Conservation (phyloP, 2,888 invertebrate species). For the Pediacus dermestoides region DNA sequence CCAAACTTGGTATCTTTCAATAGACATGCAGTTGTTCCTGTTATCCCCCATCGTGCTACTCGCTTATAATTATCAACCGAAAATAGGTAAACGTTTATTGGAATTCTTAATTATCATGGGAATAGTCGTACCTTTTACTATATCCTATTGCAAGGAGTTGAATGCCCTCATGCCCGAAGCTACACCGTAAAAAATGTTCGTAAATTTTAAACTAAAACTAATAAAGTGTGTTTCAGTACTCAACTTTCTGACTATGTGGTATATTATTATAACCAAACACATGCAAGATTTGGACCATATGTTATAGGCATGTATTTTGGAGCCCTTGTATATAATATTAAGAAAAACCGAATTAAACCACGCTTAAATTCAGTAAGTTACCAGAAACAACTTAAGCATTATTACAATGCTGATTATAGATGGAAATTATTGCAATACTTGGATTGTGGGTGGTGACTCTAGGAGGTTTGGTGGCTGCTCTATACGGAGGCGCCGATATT, state of each 20-base stretch:
- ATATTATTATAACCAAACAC: constrained; percentile 13
- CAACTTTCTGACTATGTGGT: neutral
- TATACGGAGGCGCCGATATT: constrained; percentile 7
- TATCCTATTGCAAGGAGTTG: constrained; percentile 8
- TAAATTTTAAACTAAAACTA: no score
- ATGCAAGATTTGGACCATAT: constrained; percentile 15
- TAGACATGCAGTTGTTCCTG: constrained; percentile 39
- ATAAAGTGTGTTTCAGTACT: no score
- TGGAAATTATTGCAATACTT: neutral
- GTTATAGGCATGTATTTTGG: constrained; percentile 16
- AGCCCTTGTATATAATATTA: constrained; percentile 8
- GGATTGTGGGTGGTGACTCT: neutral
- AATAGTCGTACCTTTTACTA: constrained; percentile 4
- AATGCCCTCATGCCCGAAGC: no score
- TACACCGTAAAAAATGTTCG: no score
- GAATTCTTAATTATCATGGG: neutral
- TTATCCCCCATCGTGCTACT: constrained; percentile 44
- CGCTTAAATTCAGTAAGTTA: no score
- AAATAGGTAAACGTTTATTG: constrained; percentile 19
- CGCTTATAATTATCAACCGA: neutral
- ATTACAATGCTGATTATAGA: neutral
- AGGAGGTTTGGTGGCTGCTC: neutral
- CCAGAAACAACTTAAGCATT: no score
- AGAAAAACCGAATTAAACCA: constrained; percentile 1
- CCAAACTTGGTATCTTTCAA: constrained; percentile 39